A percentile compares a stretch with the other conserved stretches of the same genome.
Conservation (phyloP, 2,113 vertebrate species). For the Solea senegalensis region DNA sequence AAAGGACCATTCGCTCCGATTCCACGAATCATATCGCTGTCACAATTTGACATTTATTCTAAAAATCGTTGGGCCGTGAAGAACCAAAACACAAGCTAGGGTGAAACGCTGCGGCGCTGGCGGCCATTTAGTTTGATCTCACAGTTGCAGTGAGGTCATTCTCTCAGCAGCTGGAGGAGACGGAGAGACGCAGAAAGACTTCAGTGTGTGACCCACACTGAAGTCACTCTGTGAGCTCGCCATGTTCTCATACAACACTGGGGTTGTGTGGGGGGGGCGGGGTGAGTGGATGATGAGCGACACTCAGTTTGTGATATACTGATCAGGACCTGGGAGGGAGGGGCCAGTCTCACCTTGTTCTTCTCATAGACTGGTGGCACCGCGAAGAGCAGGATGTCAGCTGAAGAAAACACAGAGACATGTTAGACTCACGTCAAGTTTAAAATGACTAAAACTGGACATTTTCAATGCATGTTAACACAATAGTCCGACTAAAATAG, state of each 20-base stretch:
- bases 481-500: no score
- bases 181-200: constrained; percentile 25
- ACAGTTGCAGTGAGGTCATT: constrained; percentile 38
- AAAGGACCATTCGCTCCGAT: no score
- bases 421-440: neutral
- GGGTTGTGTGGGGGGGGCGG: neutral
- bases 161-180: constrained; percentile 16
- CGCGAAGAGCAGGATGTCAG: constrained; percentile 87
- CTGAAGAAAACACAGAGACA: constrained; percentile 58
- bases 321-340: neutral
- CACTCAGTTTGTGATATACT: neutral
- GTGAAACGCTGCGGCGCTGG: neutral
- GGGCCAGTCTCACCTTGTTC: constrained; percentile 85
- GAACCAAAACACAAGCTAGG: no score
- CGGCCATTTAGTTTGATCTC: neutral
- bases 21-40: no score
- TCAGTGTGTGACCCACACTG: constrained; percentile 46
- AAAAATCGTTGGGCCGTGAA: no score
- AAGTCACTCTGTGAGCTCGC: constrained; percentile 51
- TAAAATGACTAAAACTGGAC: no score
- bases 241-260: no score
- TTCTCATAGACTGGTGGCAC: constrained; percentile 90
- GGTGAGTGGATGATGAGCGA: no score
- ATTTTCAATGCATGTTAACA: no score
- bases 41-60: no score